Evolutionary conservation across 1,140 invertebrate genomes (phyloP).

Genomic region (Caenorhabditis briggsae): DNA sequence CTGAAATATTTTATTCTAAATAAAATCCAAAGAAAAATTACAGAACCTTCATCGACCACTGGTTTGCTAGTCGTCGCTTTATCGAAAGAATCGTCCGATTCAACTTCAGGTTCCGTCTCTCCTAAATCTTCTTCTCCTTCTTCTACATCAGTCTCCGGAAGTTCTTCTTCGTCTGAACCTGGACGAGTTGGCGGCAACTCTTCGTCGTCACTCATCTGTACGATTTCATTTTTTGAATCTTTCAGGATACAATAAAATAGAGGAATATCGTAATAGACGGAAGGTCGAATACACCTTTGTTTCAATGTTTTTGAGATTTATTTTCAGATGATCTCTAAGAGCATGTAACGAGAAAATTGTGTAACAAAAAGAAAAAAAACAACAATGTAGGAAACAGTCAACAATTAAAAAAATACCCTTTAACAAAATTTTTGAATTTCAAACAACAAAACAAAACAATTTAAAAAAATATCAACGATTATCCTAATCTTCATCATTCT

Average conservation of each 20-base stretch:
- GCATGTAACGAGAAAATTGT: background rate
- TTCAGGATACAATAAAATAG: background rate
- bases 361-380: background rate
- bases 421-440: slow-evolving; percentile 14
- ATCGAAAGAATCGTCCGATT: slow-evolving; percentile 52
- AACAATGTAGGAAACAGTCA: slow-evolving; percentile 30
- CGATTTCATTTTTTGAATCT: background rate
- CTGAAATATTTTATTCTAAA: background rate
- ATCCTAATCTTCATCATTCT: slow-evolving; percentile 61
- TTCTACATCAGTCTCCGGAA: background rate
- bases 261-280: background rate
- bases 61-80: background rate
- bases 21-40: background rate
- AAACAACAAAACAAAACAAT: slow-evolving; percentile 36
- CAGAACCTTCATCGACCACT: slow-evolving; percentile 16
- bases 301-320: background rate
- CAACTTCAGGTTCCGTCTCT: slow-evolving; percentile 19
- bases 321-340: background rate
- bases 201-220: slow-evolving; percentile 17
- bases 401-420: slow-evolving; percentile 36
- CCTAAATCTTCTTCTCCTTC: background rate
- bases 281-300: too few species aligned
- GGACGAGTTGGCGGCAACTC: slow-evolving; percentile 25
- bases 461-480: slow-evolving; percentile 1
- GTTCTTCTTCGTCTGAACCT: background rate